Evolutionary conservation across 2,797 vertebrate genomes (phyloP).

Genomic region (Gymnocypris eckloni): DNA sequence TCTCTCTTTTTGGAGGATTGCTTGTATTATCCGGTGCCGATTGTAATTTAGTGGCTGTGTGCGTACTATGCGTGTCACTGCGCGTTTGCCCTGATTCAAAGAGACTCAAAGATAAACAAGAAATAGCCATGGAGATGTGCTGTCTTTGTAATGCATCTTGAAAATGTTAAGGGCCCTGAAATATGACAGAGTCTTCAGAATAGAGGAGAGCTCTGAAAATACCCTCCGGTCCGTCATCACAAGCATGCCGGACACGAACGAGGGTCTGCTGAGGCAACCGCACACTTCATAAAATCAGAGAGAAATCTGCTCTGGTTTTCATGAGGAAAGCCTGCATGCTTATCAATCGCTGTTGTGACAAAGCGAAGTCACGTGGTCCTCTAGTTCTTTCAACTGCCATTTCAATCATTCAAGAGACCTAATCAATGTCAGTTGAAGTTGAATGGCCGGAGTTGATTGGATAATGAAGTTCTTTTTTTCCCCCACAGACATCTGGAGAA

Average conservation of each 20-base stretch:
- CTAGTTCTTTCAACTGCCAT: slow-evolving; percentile 29
- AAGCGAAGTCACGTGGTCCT: slow-evolving; percentile 24
- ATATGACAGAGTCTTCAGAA: slow-evolving; percentile 66
- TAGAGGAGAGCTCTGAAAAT: slow-evolving; percentile 38
- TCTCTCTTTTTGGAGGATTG: slow-evolving; percentile 38
- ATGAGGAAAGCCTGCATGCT: slow-evolving; percentile 14
- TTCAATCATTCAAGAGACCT: slow-evolving; percentile 16
- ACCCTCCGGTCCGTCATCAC: slow-evolving; percentile 48
- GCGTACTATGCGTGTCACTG: slow-evolving; percentile 66
- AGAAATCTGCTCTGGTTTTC: slow-evolving; percentile 39
- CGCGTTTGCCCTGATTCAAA: slow-evolving; percentile 65
- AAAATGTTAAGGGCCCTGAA: slow-evolving; percentile 72
- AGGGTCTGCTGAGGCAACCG: slow-evolving; percentile 19
- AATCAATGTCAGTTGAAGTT: slow-evolving; percentile 36
- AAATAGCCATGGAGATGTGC: slow-evolving; percentile 66
- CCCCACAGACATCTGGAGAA: slow-evolving; percentile 92
- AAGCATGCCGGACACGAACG: slow-evolving; percentile 35
- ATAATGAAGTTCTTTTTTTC: slow-evolving; percentile 52
- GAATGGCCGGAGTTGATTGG: slow-evolving; percentile 20
- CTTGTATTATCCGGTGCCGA: slow-evolving; percentile 49
- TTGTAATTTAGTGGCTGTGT: slow-evolving; percentile 48
- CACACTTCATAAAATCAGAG: slow-evolving; percentile 31
- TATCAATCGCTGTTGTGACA: slow-evolving; percentile 38
- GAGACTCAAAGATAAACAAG: slow-evolving; percentile 74
- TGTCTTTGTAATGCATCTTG: slow-evolving; percentile 72